Percentiles rank a stretch among this genome's conserved stretches.
Evolutionary conservation across 2,888 invertebrate genomes (phyloP).

Genomic region (Caradrina kadenii): DNA sequence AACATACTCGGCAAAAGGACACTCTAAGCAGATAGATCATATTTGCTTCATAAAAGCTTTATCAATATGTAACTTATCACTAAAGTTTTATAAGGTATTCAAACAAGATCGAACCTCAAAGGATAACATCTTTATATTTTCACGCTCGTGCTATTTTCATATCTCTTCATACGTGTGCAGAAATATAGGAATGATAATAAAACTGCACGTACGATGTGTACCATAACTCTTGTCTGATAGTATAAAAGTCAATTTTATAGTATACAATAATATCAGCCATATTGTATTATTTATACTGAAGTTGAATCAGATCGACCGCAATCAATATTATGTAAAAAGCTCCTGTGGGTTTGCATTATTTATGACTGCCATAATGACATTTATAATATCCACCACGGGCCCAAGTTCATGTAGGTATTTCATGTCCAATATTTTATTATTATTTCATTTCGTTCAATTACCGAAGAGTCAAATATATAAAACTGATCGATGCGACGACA

Average conservation of each 20-base stretch:
- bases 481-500: background rate
- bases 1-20: background rate
- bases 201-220: slow-evolving; percentile 32
- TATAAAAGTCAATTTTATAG: slow-evolving; percentile 24
- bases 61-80: slow-evolving; percentile 14
- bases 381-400: background rate
- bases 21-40: background rate
- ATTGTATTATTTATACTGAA: slow-evolving; percentile 15
- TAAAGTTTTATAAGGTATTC: slow-evolving; percentile 27
- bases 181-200: slow-evolving; percentile 40
- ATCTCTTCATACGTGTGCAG: slow-evolving; percentile 31
- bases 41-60: background rate
- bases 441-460: background rate
- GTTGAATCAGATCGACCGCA: slow-evolving; percentile 17
- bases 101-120: slow-evolving; percentile 15
- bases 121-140: slow-evolving; percentile 48
- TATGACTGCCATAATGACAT: slow-evolving; percentile 1
- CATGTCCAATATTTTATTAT: slow-evolving; percentile 5
- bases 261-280: slow-evolving; percentile 12
- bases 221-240: slow-evolving; percentile 32
- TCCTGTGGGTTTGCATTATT: slow-evolving; percentile 16
- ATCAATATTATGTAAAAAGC: slow-evolving; percentile 15
- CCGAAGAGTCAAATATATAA: background rate
- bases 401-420: slow-evolving; percentile 9
- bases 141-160: slow-evolving; percentile 41